Percentiles rank a stretch among this genome's conserved stretches.
These are phyloP conservation scores for Lysandra coridon DNA, from an alignment of 2,888 invertebrate species.

Conservation along the genomic window DNA sequence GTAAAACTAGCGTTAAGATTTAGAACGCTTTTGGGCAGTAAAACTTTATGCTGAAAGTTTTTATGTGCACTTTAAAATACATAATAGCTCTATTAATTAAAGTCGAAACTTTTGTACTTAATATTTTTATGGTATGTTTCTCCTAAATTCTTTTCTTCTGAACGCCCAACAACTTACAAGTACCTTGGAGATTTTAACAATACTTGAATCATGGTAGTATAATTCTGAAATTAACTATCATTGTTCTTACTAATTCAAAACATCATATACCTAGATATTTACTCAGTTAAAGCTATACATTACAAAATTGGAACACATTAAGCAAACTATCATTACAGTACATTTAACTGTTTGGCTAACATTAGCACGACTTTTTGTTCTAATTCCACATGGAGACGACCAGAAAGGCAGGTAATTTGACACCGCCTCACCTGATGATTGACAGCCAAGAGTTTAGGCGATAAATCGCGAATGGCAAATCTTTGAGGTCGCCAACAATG, in stretches of 20 bases:
- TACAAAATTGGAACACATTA: not conserved
- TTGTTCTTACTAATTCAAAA: not conserved
- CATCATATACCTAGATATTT: not conserved
- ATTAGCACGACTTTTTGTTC: slow-evolving; percentile 25
- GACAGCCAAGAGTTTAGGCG: slow-evolving; percentile 55
- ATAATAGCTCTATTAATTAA: not conserved
- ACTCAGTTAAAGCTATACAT: not conserved
- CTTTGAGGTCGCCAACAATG: slow-evolving; percentile 64
- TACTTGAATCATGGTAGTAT: not conserved
- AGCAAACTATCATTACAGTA: slow-evolving; percentile 1
- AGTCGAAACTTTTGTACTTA: not conserved
- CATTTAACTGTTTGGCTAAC: slow-evolving; percentile 12
- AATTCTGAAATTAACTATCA: not conserved
- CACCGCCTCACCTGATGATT: slow-evolving; percentile 46
- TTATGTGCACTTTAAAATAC: not conserved
- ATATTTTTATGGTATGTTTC: not conserved
- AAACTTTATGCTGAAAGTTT: not conserved
- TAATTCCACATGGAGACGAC: slow-evolving; percentile 38
- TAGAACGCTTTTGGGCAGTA: not conserved
- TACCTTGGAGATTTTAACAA: not conserved
- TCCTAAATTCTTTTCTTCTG: too few species aligned
- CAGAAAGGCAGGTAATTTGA: slow-evolving; percentile 39
- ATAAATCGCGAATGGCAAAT: slow-evolving; percentile 73
- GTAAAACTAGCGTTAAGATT: not conserved
- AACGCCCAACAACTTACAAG: not conserved